Base-by-base conservation (phyloP, 1,140 invertebrate species). In the Lethrus apterus region DNA sequence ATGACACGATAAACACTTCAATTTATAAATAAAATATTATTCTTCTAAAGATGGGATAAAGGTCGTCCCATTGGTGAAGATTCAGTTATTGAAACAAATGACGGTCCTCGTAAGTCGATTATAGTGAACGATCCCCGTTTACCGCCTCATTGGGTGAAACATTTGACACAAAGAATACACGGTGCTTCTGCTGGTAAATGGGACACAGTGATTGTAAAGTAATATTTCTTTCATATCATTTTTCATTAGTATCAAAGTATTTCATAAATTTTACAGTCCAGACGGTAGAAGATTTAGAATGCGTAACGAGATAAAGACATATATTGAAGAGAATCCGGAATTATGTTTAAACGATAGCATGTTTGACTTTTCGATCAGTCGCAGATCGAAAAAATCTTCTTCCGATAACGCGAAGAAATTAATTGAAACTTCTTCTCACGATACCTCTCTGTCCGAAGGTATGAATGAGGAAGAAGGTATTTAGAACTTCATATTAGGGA, bases 131-230 rank as follows among this genome's bases (percentile, higher is more conserved):
- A 88, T 64, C 80, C 76, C 49, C 71, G 81, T 38, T 59, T 89
- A 53, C 84, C 84, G 1, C 57, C 70, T 2, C 81, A 80, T 3
- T 89, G 85, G 85, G 74, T 75, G 1, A 88, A 87, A 63, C 81
- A 84, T 59, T 79, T 86, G 60, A 79, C 80, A 2, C 77, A 81
- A 55, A 69, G 83, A 30, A 77, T 74, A 44, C 64, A 75, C 40
- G 81, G 80, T 2, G 71, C 75, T 50, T 81, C 81, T 2, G 78
- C 81, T 9, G 83, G 83, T 4, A 87, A 87, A 63, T 89, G 84
- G 84, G 84, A 87, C 63, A 82, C 86, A 5, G 76, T 86, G 46
- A 73, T 88, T 48, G 67, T 86, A 2, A 77, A 75, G 80, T 82
- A 63, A 64, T 15, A 41, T 26, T 20, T 36, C 10, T n/a, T 9